A percentile compares a stretch with the other conserved stretches of the same genome.
Evolutionary conservation across 2,888 invertebrate species (phyloP).

Genomic region (Drosophila incognita): DNA sequence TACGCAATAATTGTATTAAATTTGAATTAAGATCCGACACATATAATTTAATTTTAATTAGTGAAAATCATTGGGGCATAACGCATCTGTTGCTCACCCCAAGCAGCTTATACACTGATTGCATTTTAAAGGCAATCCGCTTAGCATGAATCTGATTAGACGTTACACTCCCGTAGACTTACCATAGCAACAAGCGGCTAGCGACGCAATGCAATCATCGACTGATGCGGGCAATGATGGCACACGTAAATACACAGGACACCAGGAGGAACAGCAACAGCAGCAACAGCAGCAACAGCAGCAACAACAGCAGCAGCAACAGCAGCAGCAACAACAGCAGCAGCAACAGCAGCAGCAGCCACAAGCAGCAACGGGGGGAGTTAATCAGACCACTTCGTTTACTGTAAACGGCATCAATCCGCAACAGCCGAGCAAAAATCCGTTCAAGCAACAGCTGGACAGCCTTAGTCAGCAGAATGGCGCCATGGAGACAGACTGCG

Average conservation of each 20-base stretch:
- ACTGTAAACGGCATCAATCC: slow-evolving; percentile 62
- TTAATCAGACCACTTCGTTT: slow-evolving; percentile 78
- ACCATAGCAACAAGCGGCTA: slow-evolving; percentile 81
- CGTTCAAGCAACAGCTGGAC: slow-evolving; percentile 79
- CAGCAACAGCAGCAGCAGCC: slow-evolving; percentile 41
- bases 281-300: slow-evolving; percentile 38
- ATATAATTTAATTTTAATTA: slow-evolving; percentile 71
- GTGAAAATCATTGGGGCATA: slow-evolving; percentile 59
- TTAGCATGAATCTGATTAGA: slow-evolving; percentile 48
- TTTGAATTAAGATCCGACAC: slow-evolving; percentile 33
- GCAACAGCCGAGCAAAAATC: slow-evolving; percentile 70
- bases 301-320: slow-evolving; percentile 40
- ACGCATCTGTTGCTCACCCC: slow-evolving; percentile 4
- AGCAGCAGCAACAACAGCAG: slow-evolving; percentile 40
- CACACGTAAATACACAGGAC: slow-evolving; percentile 69
- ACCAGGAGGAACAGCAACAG: slow-evolving; percentile 27
- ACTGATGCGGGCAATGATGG: slow-evolving; percentile 84
- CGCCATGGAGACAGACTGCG: slow-evolving; percentile 54
- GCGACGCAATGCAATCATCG: slow-evolving; percentile 85
- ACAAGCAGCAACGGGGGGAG: slow-evolving; percentile 35
- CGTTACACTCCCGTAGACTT: slow-evolving; percentile 2
- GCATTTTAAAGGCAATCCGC: slow-evolving; percentile 73
- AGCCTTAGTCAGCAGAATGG: slow-evolving; percentile 74
- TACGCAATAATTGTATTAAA: slow-evolving; percentile 33
- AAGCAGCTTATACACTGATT: slow-evolving; percentile 70